phyloP scores from a whole-genome alignment of 2,888 invertebrate species.

The Hyppa rectilinea region DNA sequence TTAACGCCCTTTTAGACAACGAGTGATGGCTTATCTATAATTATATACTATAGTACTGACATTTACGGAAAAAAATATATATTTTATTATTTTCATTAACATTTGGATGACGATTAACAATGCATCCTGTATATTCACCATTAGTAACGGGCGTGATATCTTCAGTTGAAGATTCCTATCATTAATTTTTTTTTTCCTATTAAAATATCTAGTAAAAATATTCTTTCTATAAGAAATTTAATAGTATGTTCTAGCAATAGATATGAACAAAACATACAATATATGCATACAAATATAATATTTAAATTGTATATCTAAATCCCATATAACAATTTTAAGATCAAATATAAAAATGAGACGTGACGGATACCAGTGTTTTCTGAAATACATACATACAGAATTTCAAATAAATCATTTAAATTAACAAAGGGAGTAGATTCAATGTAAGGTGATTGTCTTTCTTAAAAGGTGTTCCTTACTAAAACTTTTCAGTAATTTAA shows the following conservation, averaged over 20 bases:
- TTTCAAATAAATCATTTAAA: not conserved
- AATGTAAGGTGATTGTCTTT: not conserved
- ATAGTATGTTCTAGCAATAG: not conserved
- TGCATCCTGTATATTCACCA: constrained; percentile 13
- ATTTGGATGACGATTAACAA: constrained; percentile 5
- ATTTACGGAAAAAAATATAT: not conserved
- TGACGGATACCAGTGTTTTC: constrained; percentile 51
- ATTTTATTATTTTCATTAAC: not conserved
- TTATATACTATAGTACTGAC: not conserved
- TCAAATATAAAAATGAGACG: constrained; percentile 56
- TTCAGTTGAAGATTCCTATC: constrained; percentile 17
- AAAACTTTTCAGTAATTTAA: not conserved
- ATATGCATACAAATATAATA: not conserved
- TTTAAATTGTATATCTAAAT: constrained; percentile 22
- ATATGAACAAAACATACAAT: constrained; percentile 5
- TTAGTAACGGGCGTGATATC: constrained; percentile 14
- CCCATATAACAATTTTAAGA: not conserved
- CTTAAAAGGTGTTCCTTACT: not conserved
- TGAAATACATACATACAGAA: constrained; percentile 1
- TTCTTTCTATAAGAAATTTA: not conserved
- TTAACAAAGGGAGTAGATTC: constrained; percentile 46
- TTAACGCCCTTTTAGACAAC: not conserved
- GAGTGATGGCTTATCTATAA: not conserved
- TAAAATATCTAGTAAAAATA: not conserved
- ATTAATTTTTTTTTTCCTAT: not conserved